Evolutionary conservation across 2,888 invertebrate species (phyloP).

Genomic region (Pachymerium ferrugineum): DNA sequence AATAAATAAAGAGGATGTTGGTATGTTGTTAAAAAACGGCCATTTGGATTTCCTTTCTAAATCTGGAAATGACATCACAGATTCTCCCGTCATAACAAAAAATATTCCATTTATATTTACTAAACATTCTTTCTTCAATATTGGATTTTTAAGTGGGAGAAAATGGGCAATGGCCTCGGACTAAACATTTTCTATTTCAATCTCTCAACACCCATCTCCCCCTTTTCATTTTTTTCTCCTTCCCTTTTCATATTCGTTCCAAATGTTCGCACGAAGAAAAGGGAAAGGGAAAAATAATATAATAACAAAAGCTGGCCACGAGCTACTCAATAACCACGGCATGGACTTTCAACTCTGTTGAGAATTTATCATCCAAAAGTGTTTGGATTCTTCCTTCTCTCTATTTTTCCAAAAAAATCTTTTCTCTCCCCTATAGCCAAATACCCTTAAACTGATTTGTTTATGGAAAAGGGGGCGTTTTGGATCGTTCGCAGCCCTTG

Average conservation of each 20-base stretch:
- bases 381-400: constrained; percentile 3
- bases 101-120: constrained; percentile 14
- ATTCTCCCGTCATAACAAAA: background rate
- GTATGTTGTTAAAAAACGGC: background rate
- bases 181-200: constrained; percentile 18
- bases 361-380: constrained; percentile 18
- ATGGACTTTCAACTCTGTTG: background rate
- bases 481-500: background rate
- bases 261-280: background rate
- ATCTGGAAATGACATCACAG: background rate
- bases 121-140: background rate
- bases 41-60: background rate
- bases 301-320: constrained; percentile 18
- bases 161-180: background rate
- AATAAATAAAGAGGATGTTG: constrained; percentile 4
- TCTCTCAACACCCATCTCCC: constrained; percentile 10
- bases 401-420: constrained; percentile 6
- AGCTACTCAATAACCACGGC: background rate
- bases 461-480: constrained; percentile 23
- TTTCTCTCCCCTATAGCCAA: constrained; percentile 1
- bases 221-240: background rate
- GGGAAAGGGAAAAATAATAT: background rate
- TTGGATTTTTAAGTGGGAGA: background rate
- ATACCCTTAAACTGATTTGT: constrained; percentile 29
- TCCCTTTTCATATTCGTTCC: background rate